Conservation (phyloP, 2,113 vertebrate species). For the Pristiophorus japonicus region DNA sequence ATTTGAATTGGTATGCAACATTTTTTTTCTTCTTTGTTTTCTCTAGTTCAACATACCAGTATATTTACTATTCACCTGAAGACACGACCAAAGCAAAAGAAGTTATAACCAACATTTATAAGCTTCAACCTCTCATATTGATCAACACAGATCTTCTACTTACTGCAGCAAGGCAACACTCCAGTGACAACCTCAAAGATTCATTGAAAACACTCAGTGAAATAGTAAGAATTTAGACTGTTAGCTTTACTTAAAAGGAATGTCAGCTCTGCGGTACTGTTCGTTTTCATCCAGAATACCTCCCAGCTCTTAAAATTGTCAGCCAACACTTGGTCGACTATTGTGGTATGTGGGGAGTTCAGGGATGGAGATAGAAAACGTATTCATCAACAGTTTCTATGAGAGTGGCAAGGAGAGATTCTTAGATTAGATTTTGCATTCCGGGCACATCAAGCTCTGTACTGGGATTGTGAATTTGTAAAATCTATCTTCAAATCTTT, state of each 20-base stretch:
- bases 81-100: slow-evolving; percentile 92
- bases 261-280: neutral
- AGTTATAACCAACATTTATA: slow-evolving; percentile 83
- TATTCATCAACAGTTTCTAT: neutral
- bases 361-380: neutral
- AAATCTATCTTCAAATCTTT: neutral
- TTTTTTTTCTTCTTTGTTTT: slow-evolving; percentile 50
- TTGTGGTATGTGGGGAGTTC: neutral
- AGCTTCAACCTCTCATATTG: slow-evolving; percentile 84
- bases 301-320: neutral
- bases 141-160: slow-evolving; percentile 83
- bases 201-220: slow-evolving; percentile 89
- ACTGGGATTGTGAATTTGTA: neutral
- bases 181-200: slow-evolving; percentile 73
- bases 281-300: neutral
- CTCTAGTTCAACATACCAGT: slow-evolving; percentile 87
- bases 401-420: neutral
- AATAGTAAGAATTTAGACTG: slow-evolving; percentile 70
- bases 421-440: neutral
- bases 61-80: slow-evolving; percentile 97
- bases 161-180: slow-evolving; percentile 78
- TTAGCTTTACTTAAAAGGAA: neutral
- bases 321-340: neutral
- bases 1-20: neutral
- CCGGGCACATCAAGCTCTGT: neutral